Conservation (phyloP, 2,113 vertebrate genomes). For the Calyptomena viridis region DNA sequence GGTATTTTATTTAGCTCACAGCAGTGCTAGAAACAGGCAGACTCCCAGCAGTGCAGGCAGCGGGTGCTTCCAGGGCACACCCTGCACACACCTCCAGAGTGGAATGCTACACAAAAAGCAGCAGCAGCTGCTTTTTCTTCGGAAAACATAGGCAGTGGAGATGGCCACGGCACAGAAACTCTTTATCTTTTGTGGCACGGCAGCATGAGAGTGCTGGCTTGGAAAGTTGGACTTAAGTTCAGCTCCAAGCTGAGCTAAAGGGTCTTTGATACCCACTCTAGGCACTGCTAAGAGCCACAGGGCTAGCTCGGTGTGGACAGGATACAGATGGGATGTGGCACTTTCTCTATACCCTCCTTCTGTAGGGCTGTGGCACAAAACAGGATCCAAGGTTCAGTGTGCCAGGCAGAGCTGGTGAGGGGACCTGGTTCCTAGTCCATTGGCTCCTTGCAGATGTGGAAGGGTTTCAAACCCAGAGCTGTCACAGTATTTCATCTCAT, state of each 20-base stretch:
- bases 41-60: neutral
- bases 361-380: neutral
- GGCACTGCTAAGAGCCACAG: fast-evolving
- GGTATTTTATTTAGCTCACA: neutral
- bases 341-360: neutral
- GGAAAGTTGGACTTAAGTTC: neutral
- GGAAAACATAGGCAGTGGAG: fast-evolving
- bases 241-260: neutral
- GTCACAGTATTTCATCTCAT: neutral
- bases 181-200: neutral
- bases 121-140: neutral
- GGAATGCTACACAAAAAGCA: neutral
- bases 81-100: fast-evolving
- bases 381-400: neutral
- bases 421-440: neutral
- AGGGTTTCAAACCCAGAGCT: neutral
- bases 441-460: neutral
- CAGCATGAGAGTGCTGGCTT: fast-evolving
- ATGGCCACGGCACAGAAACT: fast-evolving
- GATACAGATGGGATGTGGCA: fast-evolving
- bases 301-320: fast-evolving
- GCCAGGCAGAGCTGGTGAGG: neutral
- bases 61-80: neutral
- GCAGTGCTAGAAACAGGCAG: neutral
- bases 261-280: fast-evolving